Evolutionary conservation across 2,888 invertebrate genomes (phyloP), one percentile per base, ranked within the genome.

Genomic region (Seira sanloemensis): DNA sequence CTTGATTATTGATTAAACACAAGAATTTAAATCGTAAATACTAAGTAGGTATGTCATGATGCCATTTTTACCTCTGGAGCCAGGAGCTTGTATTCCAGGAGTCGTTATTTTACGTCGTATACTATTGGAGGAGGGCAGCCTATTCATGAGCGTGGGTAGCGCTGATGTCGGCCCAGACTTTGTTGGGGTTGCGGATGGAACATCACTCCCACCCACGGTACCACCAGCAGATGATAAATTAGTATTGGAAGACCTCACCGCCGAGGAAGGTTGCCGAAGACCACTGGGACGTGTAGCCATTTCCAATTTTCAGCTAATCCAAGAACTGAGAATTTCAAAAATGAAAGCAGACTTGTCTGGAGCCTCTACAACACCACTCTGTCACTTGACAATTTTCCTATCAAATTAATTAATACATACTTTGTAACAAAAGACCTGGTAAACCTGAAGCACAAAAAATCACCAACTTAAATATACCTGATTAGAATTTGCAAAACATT

Each of bases 121-220:
- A 68, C 80, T 82, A 71, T 27, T 86, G 12, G 86, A 71, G 0
- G 86, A 86, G 4, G 86, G 86, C 37, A 86, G 62, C 5, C 86
- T 46, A 18, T 78, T 74, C 76, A 81, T 81, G 1, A 24, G 50
- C 4, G 72, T 19, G 50, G 75, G 58, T 2, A 78, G 26, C 9
- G 74, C 68, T 4, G 75, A 68, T 7, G 72, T n/a, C 18, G 26
- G 65, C 4, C 50, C 72, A 0, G 79, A 27, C 12, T 73, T 72
- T 4, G 58, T 50, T 5, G 82, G 66, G 46, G 74, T 65, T n/a
- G 76, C 67, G 50, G 67, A 46, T 58, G 26, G 9, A 16, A 66
- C 72, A 62, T 23, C 62, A 18, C 37, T 5, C 1, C 26, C 74
- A 9, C 58, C 24, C 1, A 72, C 7, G 12, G 50, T 71, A 37